Evolutionary conservation across 2,113 vertebrate genomes (phyloP), one percentile per base, ranked within the genome.

Genomic region (Orcinus orca): DNA sequence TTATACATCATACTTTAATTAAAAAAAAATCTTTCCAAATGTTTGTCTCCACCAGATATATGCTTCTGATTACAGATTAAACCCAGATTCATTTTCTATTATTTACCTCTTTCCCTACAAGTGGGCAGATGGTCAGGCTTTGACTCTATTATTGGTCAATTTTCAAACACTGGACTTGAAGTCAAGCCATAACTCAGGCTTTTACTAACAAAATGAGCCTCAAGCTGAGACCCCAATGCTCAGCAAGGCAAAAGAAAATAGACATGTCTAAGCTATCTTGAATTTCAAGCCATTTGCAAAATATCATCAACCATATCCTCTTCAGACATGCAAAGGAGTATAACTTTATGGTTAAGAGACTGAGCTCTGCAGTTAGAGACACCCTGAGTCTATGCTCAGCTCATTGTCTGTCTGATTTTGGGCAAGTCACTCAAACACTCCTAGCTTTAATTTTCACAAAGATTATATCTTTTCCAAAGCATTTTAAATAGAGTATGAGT

Each of bases 121-220:
- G 55, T 65, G 41, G 73, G 31, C 8, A 96, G 67, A 88, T 95
- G 80, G 95, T 90, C 8, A 74, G 63, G 8, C 36, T 92, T 95
- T 90, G 65, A 73, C 53, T 84, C 13, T 82, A 33, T n/a, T 94
- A 58, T 74, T 36, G 36, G 8, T 85, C 47, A 90, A 80, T 94
- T 83, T 96, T 83, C 60, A 96, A 93, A 94, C 23, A 90, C 36
- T 44, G 76, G n/a, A 74, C 33, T 90, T 89, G 4, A n/a, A 83
- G 77, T 86, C 50, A 86, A 97, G 68, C 68, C 33, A 74, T 31
- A 96, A 63, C 21, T 73, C 44, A 83, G 47, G 29, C 47, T 91
- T 88, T 82, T 68, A 73, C 38, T 65, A 84, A 41, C 31, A 63
- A 89, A 88, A 31, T 36, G 41, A 71, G 90, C 31, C 60, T 88